Base-by-base conservation (phyloP, 1,140 invertebrate species). In the Penaeus indicus region DNA sequence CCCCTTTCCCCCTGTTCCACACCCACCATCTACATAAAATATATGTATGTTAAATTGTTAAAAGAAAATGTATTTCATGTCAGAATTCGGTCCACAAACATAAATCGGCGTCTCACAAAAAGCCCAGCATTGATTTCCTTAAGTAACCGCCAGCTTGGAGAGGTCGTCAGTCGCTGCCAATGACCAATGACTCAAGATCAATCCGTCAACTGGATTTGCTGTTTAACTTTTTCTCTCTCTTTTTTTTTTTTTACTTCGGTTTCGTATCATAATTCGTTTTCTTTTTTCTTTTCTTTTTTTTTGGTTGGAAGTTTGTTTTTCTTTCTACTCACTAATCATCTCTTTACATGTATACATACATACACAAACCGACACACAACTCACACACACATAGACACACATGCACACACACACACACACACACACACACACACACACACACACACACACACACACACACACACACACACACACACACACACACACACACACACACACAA, bases 401-500 rank as follows among this genome's bases (percentile, higher is more conserved):
- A 47, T 22, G 3, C 64, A 67, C 5, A 5, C 4, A 67, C 5
- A 67, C 4, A 67, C 11, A 79, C 64, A 67, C 11, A 13, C 4
- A 67, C 64, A 54, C 38, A 79, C 7, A 67, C 64, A 67, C 7
- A 67, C 77, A 79, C 32, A 79, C 77, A 79, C 32, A 79, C 77
- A 79, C 64, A 67, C 64, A 67, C 64, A 67, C 64, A 67, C 77
- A 79, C 77, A 79, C 77, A 7, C 64, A 67, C 64, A 67, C 64
- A 67, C 64, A 67, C 64, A 67, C 64, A 67, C 64, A 67, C 38
- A 38, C 38, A 38, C 38, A 38, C 5, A 38, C 38, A 38, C 38
- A 38, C 38, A 38, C 38, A 38, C 38, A 38, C 38, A 38, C 38
- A 38, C 38, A 38, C 38, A 38, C 38, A 38, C 38, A 38, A 1